Percentiles rank a stretch among this genome's conserved stretches.
phyloP scores from a whole-genome alignment of 2,888 invertebrate genomes.

The Homarus gammarus region DNA sequence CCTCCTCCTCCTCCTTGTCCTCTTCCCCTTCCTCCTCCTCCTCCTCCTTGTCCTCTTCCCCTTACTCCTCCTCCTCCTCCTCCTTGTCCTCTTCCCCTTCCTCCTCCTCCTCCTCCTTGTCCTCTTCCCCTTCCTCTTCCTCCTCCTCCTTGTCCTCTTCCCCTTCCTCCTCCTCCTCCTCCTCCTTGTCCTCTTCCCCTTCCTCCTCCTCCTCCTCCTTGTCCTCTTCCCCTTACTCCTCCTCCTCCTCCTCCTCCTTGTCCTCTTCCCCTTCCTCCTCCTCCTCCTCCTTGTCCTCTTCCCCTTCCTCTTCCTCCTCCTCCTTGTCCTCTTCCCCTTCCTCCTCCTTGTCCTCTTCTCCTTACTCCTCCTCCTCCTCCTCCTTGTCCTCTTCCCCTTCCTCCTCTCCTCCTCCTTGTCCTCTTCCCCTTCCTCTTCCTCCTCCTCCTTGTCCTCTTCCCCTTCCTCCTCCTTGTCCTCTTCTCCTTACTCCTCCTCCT shows the following conservation, averaged over 20 bases:
- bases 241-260: not conserved
- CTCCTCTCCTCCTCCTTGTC: too few species aligned
- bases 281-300: not conserved
- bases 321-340: too few species aligned
- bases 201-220: too few species aligned
- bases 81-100: not conserved
- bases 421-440: too few species aligned
- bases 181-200: not conserved
- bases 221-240: too few species aligned
- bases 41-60: not conserved
- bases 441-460: not conserved
- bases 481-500: not conserved
- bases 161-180: not conserved
- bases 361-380: not conserved
- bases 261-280: not conserved
- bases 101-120: too few species aligned
- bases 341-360: too few species aligned
- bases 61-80: not conserved
- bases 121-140: not conserved
- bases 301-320: not conserved
- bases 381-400: too few species aligned
- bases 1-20: too few species aligned
- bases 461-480: not conserved
- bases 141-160: too few species aligned
- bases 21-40: not conserved